Evolutionary conservation across 2,888 invertebrate genomes (phyloP).

Genomic region (Agonopterix arenella): DNA sequence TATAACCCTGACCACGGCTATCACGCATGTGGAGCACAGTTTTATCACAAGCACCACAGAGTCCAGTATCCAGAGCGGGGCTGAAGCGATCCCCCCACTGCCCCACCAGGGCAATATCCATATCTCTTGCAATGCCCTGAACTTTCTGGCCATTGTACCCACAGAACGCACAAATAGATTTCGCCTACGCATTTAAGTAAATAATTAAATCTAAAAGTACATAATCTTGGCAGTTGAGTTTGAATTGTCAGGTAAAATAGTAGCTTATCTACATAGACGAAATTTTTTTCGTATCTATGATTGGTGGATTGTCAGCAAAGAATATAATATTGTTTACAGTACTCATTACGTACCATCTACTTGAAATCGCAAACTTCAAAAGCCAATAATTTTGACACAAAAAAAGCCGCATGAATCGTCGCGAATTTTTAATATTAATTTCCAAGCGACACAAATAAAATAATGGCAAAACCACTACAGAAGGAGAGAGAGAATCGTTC

Average conservation of each 20-base stretch:
- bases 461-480: conserved; percentile 53
- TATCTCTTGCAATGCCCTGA: conserved; percentile 55
- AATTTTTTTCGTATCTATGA: no score
- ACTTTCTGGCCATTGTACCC: conserved; percentile 51
- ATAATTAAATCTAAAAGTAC: conserved; percentile 17
- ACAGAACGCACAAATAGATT: conserved; percentile 50
- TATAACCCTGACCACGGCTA: conserved; percentile 39
- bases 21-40: conserved; percentile 49
- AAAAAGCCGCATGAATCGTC: no score
- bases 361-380: background rate
- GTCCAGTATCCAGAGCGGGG: conserved; percentile 58
- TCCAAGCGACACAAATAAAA: background rate
- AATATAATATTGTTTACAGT: no score
- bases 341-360: no score
- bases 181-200: conserved; percentile 52
- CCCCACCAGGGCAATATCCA: conserved; percentile 69
- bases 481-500: conserved; percentile 63
- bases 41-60: conserved; percentile 53
- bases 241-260: no score
- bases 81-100: conserved; percentile 45
- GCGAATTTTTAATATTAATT: no score
- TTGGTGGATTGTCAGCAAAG: no score
- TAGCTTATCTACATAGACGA: no score
- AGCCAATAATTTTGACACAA: background rate
- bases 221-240: conserved; percentile 6